Conservation (phyloP, 1,140 invertebrate genomes). For the Meloidogyne floridensis region DNA sequence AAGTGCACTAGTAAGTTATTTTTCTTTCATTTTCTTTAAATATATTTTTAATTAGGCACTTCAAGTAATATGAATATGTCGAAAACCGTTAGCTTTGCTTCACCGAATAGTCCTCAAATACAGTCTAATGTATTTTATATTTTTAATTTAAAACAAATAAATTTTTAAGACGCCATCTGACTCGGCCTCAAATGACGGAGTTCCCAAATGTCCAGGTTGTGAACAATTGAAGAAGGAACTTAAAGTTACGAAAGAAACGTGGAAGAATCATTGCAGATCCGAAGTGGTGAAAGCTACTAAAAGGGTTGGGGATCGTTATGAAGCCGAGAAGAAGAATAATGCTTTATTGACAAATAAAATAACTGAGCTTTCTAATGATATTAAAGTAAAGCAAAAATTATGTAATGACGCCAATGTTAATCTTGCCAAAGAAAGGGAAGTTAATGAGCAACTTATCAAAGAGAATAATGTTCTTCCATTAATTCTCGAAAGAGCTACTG, state of each 20-base stretch:
- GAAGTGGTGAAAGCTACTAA: not conserved
- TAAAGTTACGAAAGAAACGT: not conserved
- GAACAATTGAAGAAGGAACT: not conserved
- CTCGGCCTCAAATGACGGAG: not conserved
- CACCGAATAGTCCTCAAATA: not conserved
- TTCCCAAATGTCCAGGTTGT: not conserved
- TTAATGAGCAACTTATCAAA: not conserved
- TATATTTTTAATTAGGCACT: too few species aligned
- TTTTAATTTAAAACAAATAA: not conserved
- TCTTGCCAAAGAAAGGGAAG: not conserved
- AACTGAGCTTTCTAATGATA: not conserved
- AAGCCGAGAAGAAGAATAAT: not conserved
- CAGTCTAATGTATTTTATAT: not conserved
- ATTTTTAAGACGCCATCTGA: conserved; percentile 2
- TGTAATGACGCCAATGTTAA: not conserved
- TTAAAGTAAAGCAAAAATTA: not conserved
- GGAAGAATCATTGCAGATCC: not conserved
- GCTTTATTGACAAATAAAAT: not conserved
- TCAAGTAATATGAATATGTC: not conserved
- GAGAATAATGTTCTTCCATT: too few species aligned
- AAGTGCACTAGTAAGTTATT: too few species aligned
- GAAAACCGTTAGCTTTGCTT: not conserved
- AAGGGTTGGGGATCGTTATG: not conserved
- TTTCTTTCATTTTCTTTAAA: too few species aligned
- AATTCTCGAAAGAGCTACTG: not conserved